Evolutionary conservation across 1,140 invertebrate genomes (phyloP), one percentile per base, ranked within the genome.

Genomic region (Planococcus citri): DNA sequence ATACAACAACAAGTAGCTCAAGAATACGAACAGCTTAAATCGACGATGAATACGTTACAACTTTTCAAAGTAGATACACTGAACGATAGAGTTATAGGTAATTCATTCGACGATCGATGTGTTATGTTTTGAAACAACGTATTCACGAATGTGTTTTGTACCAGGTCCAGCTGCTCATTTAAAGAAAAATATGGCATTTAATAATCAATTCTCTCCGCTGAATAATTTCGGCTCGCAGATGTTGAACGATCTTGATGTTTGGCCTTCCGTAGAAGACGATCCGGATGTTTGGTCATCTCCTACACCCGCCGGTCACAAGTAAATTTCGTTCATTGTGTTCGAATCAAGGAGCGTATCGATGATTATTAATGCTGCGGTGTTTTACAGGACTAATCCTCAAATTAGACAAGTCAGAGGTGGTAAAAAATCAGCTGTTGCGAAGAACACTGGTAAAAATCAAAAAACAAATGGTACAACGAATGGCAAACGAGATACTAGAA

Each of bases 221-320:
- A 64, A 64, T 64, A 25, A 24, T 12, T 64, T 64, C 60, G 60
- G 60, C 25, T 64, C 60, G 4, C 60, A 64, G 25, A 64, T 64
- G 25, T 17, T 64, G 25, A 64, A 64, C 60, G 85, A 86, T 74
- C 83, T 83, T 17, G 83, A 86, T 75, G 83, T 88, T 37, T 92
- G 90, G 89, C 87, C 87, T 22, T 87, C 88, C 25, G 60, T 64
- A 4, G 60, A 85, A 69, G 82, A 87, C 76, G 91, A 94, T 82
- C 90, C 90, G 24, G 90, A 91, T 79, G 87, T 92, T 0, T 94
- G 94, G 94, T 90, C 92, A n/a, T 85, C 92, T 22, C 90, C 94
- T 51, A 88, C 89, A 69, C 88, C 88, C 71, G 84, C 86, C 4
- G 89, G 93, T 77, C 88, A 91, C 77, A 86, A 84, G 84, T 86